Conservation (phyloP, 2,113 vertebrate species). For the Lampris megalopsis region DNA sequence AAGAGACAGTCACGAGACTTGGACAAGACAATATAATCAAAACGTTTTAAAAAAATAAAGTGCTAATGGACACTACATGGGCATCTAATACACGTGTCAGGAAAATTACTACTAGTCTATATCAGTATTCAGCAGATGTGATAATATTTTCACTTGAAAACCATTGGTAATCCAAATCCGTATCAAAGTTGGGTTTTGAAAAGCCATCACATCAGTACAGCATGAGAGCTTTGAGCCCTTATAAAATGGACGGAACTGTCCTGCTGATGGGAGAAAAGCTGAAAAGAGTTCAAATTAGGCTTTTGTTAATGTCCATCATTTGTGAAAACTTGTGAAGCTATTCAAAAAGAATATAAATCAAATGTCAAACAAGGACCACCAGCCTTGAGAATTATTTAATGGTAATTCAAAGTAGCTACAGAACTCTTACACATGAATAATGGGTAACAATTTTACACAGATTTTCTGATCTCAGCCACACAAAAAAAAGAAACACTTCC, state of each 20-base stretch:
- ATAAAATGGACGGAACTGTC: neutral
- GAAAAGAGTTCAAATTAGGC: conserved; percentile 10
- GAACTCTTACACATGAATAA: conserved; percentile 40
- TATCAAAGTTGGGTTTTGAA: neutral
- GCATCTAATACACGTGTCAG: conserved; percentile 26
- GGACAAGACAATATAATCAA: conserved; percentile 43
- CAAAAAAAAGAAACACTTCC: neutral
- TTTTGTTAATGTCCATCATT: conserved; percentile 20
- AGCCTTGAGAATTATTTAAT: conserved; percentile 42
- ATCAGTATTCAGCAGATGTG: conserved; percentile 2
- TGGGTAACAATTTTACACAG: conserved; percentile 43
- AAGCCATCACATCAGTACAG: neutral
- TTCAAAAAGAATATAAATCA: conserved; percentile 21
- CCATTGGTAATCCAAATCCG: conserved; percentile 17
- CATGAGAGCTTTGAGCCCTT: conserved; percentile 20
- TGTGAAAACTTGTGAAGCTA: conserved; percentile 33
- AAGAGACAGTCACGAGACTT: conserved; percentile 47
- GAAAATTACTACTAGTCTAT: conserved; percentile 30
- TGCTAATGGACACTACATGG: conserved; percentile 66
- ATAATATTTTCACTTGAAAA: conserved; percentile 22
- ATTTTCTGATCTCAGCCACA: conserved; percentile 48
- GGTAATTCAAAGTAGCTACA: conserved; percentile 22
- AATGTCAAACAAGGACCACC: conserved; percentile 24
- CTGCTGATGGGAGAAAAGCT: neutral
- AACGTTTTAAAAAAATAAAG: conserved; percentile 61